Conservation (phyloP, 2,888 invertebrate species). For the Leptarthrus brevirostris region DNA sequence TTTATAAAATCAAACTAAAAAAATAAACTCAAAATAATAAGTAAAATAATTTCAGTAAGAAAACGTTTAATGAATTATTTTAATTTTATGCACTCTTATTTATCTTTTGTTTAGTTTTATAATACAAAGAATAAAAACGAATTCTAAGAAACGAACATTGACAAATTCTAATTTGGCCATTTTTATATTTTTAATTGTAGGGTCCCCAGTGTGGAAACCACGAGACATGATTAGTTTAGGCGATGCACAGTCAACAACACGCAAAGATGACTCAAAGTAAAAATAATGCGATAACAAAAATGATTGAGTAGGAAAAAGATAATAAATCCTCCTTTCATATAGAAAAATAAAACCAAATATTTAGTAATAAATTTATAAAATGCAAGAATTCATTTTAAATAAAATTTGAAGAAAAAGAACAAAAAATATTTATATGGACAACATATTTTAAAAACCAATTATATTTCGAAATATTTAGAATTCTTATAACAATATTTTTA, state of each 20-base stretch:
- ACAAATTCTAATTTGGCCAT: constrained; percentile 60
- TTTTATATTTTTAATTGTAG: constrained; percentile 76
- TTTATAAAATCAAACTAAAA: no score
- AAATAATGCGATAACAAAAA: constrained; percentile 57
- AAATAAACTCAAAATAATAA: constrained; percentile 44
- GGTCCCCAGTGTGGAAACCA: constrained; percentile 99
- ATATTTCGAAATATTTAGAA: constrained; percentile 51
- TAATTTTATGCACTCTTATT: constrained; percentile 23
- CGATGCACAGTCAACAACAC: constrained; percentile 69
- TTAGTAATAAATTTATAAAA: constrained; percentile 51
- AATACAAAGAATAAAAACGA: constrained; percentile 52
- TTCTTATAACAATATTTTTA: constrained; percentile 48
- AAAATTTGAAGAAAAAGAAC: constrained; percentile 54
- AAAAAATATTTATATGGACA: constrained; percentile 51
- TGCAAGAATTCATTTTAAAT: constrained; percentile 54
- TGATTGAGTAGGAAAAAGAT: constrained; percentile 49
- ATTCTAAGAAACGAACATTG: constrained; percentile 53
- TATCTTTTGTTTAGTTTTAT: constrained; percentile 17
- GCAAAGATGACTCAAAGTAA: constrained; percentile 69
- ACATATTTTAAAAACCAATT: constrained; percentile 50
- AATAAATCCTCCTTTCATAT: constrained; percentile 53
- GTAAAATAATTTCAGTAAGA: constrained; percentile 11
- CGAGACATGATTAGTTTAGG: constrained; percentile 81
- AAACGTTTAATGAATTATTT: background rate
- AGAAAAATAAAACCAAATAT: constrained; percentile 57